These are phyloP conservation scores for Nomada hirtipes DNA, from an alignment of 2,888 invertebrate species.

Conservation along the genomic window DNA sequence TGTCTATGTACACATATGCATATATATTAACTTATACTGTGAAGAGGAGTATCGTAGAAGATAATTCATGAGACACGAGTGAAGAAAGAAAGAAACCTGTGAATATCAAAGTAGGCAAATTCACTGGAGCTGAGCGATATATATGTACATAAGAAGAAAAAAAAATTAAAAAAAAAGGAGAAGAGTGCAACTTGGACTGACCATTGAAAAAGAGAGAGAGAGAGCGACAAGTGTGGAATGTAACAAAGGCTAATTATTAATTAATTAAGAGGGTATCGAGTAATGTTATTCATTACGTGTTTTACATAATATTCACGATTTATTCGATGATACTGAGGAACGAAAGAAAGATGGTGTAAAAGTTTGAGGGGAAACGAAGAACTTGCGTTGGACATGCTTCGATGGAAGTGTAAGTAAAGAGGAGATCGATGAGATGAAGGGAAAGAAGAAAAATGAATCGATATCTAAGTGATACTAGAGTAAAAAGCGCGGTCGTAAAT, in stretches of 20 bases:
- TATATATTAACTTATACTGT: constrained; percentile 62
- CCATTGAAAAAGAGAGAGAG: constrained; percentile 38
- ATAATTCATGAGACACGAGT: constrained; percentile 48
- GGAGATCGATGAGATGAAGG: constrained; percentile 26
- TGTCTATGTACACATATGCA: constrained; percentile 62
- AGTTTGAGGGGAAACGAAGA: constrained; percentile 49
- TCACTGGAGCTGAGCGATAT: constrained; percentile 74
- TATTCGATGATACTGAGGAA: constrained; percentile 75
- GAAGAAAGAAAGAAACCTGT: constrained; percentile 45
- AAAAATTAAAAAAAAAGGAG: constrained; percentile 22
- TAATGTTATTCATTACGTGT: constrained; percentile 78
- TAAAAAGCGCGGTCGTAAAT: constrained; percentile 69
- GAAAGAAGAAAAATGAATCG: constrained; percentile 59
- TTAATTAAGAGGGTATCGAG: constrained; percentile 74
- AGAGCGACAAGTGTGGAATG: constrained; percentile 44
- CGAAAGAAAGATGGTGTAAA: constrained; percentile 73
- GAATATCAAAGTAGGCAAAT: constrained; percentile 68
- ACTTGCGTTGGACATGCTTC: constrained; percentile 69
- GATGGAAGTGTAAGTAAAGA: constrained; percentile 68
- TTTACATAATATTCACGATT: constrained; percentile 78
- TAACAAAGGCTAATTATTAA: constrained; percentile 77
- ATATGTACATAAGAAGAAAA: constrained; percentile 71
- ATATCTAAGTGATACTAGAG: constrained; percentile 75
- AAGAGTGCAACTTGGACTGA: constrained; percentile 73
- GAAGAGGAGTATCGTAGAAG: constrained; percentile 40